Conservation (phyloP, 92 coral and sea anemone species). For the Umimayanthus kanabou region DNA sequence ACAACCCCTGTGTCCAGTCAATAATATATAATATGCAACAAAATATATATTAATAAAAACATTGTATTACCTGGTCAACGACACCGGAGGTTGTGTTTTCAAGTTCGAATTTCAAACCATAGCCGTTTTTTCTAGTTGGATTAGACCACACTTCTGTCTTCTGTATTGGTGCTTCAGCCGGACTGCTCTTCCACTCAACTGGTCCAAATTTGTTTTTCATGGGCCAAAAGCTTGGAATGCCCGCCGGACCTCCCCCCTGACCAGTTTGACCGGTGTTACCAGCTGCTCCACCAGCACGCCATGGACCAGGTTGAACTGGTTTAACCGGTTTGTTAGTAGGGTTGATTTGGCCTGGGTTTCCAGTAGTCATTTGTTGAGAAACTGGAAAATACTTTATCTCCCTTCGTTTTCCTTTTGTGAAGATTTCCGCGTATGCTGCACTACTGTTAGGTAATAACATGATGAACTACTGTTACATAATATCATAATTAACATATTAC, state of each 20-base stretch:
- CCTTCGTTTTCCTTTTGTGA: conserved; percentile 4
- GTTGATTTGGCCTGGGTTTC: neutral
- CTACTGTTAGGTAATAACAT: neutral
- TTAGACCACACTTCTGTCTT: conserved; percentile 23
- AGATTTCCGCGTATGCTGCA: conserved; percentile 21
- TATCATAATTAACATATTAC: too few species aligned
- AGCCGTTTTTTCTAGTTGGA: neutral
- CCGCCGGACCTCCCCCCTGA: neutral
- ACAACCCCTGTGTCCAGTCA: too few species aligned
- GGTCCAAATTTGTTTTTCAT: neutral
- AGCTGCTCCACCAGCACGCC: neutral
- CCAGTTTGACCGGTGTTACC: neutral
- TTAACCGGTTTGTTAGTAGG: neutral
- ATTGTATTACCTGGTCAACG: conserved; percentile 6
- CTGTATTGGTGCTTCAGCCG: neutral
- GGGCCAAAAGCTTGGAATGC: neutral
- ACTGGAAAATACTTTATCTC: conserved; percentile 1
- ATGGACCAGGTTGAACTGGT: neutral
- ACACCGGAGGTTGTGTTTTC: conserved; percentile 12
- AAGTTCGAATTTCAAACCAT: conserved; percentile 30
- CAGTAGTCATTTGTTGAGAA: neutral
- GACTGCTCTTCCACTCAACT: conserved; percentile 17
- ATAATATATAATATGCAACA: neutral
- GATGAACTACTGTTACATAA: too few species aligned
- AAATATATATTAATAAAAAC: too few species aligned